Base-by-base conservation (phyloP, 1,140 invertebrate species). In the Macrocentrus cingulum region DNA sequence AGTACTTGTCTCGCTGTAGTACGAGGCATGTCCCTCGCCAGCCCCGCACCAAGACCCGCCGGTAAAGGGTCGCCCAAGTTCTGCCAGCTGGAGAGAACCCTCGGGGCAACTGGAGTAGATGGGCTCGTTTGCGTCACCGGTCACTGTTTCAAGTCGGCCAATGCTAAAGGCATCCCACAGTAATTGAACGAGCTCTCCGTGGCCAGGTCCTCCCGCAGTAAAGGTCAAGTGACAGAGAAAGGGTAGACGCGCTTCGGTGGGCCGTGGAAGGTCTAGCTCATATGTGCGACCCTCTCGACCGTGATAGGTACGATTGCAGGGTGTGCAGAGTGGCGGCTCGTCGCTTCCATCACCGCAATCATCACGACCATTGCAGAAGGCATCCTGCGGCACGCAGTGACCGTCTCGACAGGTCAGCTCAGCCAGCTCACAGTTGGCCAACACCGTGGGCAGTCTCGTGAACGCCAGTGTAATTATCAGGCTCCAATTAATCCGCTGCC, bases 151-250 rank as follows among this genome's bases (percentile, higher is more conserved):
- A 66, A 90, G 87, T 39, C 88, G 81, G 0, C 91, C 91, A 50
- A 93, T 83, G 64, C 88, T 88, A 77, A 93, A 91, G 53, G 88
- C 85, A 68, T 92, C 91, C 82, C 92, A 91, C 50, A 91, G 85
- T 22, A 93, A 78, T 80, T 91, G 88, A 4, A 94, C 89, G 53
- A 94, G 84, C 72, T 94, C 91, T 32, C 91, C 92, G 72, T 91
- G 88, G 53, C 85, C 84, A 61, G 88, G 88, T 25, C 91, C 91
- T 60, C 89, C 91, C 61, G 91, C 91, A 45, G 91, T 92, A 76
- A 94, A 93, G 44, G 91, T 94, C 63, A 94, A 84, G 75, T 93
- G 91, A 73, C 92, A 94, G 39, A 93, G 82, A 76, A 92, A 92
- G 1, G 91, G 91, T 65, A 92, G 83, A 55, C 87, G 82, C 65